phyloP scores from a whole-genome alignment of 1,140 invertebrate species.

The Orussus abietinus region DNA sequence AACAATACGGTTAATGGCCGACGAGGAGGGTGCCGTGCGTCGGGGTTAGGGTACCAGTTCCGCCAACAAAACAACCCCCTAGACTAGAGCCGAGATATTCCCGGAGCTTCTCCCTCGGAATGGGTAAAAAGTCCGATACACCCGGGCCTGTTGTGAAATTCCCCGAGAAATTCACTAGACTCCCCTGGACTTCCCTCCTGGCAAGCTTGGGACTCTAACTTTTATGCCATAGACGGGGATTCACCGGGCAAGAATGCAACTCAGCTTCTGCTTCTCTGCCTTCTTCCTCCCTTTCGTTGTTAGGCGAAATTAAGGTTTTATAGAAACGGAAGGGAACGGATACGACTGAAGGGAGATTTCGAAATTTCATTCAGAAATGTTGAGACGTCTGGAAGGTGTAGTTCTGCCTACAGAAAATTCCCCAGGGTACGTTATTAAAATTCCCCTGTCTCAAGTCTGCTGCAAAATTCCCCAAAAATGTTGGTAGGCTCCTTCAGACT shows the following conservation, averaged over 20 bases:
- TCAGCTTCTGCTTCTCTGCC: too few relatives aligned
- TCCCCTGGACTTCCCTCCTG: constrained; percentile 20
- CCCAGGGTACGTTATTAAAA: too few relatives aligned
- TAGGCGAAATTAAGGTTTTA: too few relatives aligned
- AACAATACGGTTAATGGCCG: constrained; percentile 28
- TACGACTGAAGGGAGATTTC: too few relatives aligned
- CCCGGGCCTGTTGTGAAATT: constrained; percentile 15
- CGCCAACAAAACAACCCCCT: too few relatives aligned
- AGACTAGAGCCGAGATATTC: too few relatives aligned
- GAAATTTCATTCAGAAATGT: too few relatives aligned
- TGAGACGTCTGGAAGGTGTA: too few relatives aligned
- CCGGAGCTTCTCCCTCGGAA: constrained; percentile 14
- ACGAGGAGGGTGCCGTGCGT: constrained; percentile 9
- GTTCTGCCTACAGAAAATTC: too few relatives aligned
- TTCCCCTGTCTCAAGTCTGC: too few relatives aligned
- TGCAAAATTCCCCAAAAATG: constrained; percentile 16
- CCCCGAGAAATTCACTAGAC: constrained; percentile 23
- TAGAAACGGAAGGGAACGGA: too few relatives aligned
- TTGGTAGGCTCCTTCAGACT: constrained; percentile 23
- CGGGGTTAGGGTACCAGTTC: neutral
- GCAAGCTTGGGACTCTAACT: constrained; percentile 14
- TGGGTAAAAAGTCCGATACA: constrained; percentile 33
- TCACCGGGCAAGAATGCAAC: neutral
- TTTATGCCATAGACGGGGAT: constrained; percentile 5
- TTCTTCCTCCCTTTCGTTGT: too few relatives aligned